Conservation (phyloP, 2,797 vertebrate species). For the Lindbergichthys nudifrons region DNA sequence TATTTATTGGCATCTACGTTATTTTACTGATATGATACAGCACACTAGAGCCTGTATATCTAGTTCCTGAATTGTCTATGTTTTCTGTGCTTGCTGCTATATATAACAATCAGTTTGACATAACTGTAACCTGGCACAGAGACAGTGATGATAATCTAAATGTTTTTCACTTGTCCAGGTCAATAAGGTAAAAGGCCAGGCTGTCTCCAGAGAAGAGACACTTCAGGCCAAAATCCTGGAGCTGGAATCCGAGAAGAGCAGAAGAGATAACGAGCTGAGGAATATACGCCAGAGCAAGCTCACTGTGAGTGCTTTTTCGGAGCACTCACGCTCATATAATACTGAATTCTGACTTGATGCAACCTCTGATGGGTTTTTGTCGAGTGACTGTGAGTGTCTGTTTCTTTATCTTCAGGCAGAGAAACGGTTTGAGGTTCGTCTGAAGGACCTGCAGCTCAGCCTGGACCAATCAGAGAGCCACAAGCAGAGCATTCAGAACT, state of each 20-base stretch:
- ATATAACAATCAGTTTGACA: not conserved
- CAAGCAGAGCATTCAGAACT: constrained; percentile 91
- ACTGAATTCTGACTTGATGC: not conserved
- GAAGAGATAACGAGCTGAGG: constrained; percentile 83
- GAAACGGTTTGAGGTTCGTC: constrained; percentile 82
- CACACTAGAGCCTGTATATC: not conserved
- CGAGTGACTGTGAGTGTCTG: not conserved
- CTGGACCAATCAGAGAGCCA: constrained; percentile 90
- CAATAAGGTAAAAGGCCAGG: constrained; percentile 83
- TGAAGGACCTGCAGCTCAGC: constrained; percentile 90
- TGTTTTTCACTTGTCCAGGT: constrained; percentile 77
- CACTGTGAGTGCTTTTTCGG: constrained; percentile 80
- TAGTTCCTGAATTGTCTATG: not conserved
- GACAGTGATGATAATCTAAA: not conserved
- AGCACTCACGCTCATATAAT: not conserved
- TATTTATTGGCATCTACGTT: too few species aligned
- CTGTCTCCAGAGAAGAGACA: constrained; percentile 77
- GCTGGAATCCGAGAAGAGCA: constrained; percentile 87
- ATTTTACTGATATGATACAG: not conserved
- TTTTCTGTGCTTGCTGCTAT: not conserved
- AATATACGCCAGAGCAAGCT: constrained; percentile 80
- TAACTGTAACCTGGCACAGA: not conserved
- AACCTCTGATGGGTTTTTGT: not conserved
- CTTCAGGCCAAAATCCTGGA: constrained; percentile 86
- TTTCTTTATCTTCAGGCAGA: constrained; percentile 79